Conservation (phyloP, 1,140 invertebrate genomes). For the Choristoneura fumiferana region DNA sequence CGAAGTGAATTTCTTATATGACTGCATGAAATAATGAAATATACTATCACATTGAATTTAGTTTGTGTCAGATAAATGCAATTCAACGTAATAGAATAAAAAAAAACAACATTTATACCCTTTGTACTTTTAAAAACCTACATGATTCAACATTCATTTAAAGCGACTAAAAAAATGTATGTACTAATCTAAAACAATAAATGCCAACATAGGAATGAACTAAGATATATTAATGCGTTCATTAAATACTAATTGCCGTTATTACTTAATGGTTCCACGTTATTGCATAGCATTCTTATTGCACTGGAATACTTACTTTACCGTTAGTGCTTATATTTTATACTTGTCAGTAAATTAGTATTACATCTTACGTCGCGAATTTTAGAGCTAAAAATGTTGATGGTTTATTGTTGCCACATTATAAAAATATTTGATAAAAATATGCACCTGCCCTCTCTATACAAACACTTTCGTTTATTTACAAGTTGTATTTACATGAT, state of each 20-base stretch:
- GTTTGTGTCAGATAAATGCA: too few species aligned
- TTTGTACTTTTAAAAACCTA: too few species aligned
- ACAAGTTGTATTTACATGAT: slow-evolving; percentile 55
- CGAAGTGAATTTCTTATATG: too few species aligned
- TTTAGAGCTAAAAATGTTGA: slow-evolving; percentile 13
- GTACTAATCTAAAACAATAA: not conserved
- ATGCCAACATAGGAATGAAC: slow-evolving; percentile 12
- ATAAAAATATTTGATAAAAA: slow-evolving; percentile 74
- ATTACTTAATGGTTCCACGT: slow-evolving; percentile 53
- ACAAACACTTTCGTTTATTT: slow-evolving; percentile 56
- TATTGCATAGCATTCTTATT: slow-evolving; percentile 22
- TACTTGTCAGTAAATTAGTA: not conserved
- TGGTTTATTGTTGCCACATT: slow-evolving; percentile 35
- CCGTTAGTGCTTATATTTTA: not conserved
- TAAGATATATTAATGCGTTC: not conserved
- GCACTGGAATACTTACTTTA: not conserved
- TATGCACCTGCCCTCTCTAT: slow-evolving; percentile 62
- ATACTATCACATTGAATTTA: too few species aligned
- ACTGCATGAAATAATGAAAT: too few species aligned
- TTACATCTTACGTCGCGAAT: not conserved
- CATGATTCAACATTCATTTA: too few species aligned
- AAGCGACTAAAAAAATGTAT: too few species aligned
- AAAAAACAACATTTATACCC: too few species aligned
- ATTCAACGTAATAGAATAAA: not conserved
- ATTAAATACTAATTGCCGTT: slow-evolving; percentile 8